These are phyloP conservation scores for Litoditis marina DNA, from an alignment of 2,888 invertebrate genomes.

Conservation along the genomic window DNA sequence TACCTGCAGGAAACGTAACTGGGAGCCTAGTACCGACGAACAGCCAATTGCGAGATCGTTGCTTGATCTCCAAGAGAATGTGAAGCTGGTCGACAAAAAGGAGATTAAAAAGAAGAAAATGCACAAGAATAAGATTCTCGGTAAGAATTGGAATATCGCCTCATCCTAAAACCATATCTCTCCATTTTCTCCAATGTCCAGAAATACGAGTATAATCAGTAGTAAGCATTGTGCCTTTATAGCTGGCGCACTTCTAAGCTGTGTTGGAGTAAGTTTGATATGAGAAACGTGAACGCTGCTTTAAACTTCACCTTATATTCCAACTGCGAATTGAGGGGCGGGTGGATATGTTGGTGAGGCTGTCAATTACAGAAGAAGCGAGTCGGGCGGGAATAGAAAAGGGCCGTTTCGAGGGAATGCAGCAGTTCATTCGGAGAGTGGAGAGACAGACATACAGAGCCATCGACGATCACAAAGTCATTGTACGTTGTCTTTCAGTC, in stretches of 20 bases:
- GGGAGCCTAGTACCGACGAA: slow-evolving; percentile 17
- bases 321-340: no score
- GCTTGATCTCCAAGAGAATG: slow-evolving; percentile 19
- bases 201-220: no score
- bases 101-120: slow-evolving; percentile 23
- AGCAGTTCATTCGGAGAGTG: slow-evolving; percentile 22
- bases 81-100: slow-evolving; percentile 2
- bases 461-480: slow-evolving; percentile 28
- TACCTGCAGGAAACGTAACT: slow-evolving; percentile 17
- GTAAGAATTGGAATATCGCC: slow-evolving; percentile 11
- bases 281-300: no score
- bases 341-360: no score
- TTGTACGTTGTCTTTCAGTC: slow-evolving; percentile 8
- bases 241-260: no score
- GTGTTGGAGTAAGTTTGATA: no score
- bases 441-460: slow-evolving; percentile 18
- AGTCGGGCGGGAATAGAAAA: slow-evolving; percentile 29
- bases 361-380: slow-evolving; percentile 33
- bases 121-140: slow-evolving; percentile 28
- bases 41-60: slow-evolving; percentile 31
- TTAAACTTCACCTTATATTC: no score
- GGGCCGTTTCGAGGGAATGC: slow-evolving; percentile 32
- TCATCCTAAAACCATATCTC: background rate
- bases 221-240: no score
- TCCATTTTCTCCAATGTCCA: no score